Evolutionary conservation across 2,797 vertebrate genomes (phyloP).

Genomic region (Parauchenoglanis punctatus): DNA sequence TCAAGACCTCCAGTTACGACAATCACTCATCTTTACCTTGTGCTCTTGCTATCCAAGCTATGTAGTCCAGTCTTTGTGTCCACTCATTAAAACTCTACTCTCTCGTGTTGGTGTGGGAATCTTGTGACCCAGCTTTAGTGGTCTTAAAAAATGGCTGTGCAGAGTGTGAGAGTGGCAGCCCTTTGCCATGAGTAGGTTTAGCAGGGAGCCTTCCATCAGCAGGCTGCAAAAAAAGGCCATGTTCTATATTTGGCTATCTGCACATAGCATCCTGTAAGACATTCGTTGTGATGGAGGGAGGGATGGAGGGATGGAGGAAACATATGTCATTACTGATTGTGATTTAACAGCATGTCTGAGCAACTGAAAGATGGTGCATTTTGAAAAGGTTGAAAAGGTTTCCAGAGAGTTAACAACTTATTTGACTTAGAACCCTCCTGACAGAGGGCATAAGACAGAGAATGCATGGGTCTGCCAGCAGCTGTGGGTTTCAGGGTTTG

Average conservation of each 20-base stretch:
- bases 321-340: conserved; percentile 38
- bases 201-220: conserved; percentile 23
- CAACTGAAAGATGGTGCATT: conserved; percentile 44
- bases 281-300: conserved; percentile 26
- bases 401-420: conserved; percentile 45
- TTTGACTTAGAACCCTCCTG: conserved; percentile 44
- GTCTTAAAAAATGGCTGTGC: conserved; percentile 22
- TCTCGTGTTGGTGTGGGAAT: conserved; percentile 10
- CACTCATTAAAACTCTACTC: conserved; percentile 25
- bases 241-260: conserved; percentile 43
- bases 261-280: conserved; percentile 37
- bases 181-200: conserved; percentile 12
- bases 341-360: conserved; percentile 43
- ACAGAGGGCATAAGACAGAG: conserved; percentile 38
- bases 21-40: background rate
- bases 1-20: background rate
- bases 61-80: conserved; percentile 5
- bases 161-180: background rate
- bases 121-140: conserved; percentile 16
- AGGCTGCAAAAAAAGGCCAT: conserved; percentile 33
- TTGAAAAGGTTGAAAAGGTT: conserved; percentile 49
- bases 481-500: conserved; percentile 12
- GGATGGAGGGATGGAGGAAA: conserved; percentile 15
- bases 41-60: background rate
- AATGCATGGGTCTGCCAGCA: conserved; percentile 27